A percentile compares a stretch with the other conserved stretches of the same genome.
These are phyloP conservation scores for Lymantria monacha DNA, from an alignment of 2,888 invertebrate species.

Conservation along the genomic window DNA sequence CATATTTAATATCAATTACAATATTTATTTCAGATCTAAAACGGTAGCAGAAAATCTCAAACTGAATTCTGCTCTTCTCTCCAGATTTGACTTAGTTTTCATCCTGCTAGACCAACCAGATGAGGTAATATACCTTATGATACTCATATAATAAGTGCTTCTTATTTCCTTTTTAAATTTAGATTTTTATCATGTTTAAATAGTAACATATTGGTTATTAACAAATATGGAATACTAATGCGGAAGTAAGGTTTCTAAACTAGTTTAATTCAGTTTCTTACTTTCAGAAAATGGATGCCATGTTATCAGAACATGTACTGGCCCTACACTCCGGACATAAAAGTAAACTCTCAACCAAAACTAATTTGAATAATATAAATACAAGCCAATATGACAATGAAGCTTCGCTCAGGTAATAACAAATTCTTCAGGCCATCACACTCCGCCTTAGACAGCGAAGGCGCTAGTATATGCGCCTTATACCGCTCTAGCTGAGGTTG, in stretches of 20 bases:
- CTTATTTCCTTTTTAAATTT: background rate
- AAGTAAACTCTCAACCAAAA: constrained; percentile 36
- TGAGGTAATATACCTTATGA: constrained; percentile 83
- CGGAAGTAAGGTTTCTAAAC: background rate
- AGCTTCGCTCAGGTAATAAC: constrained; percentile 53
- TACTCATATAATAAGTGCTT: background rate
- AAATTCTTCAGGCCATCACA: no score
- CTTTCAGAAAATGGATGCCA: constrained; percentile 86
- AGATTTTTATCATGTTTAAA: background rate
- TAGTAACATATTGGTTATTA: no score
- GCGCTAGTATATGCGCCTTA: no score
- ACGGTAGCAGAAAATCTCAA: constrained; percentile 95
- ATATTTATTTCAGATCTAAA: constrained; percentile 81
- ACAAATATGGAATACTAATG: no score
- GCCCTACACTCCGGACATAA: constrained; percentile 85
- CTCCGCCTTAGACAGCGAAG: no score
- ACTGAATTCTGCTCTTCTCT: constrained; percentile 91
- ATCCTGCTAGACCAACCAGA: constrained; percentile 94
- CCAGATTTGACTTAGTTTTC: constrained; percentile 96
- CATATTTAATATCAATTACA: no score
- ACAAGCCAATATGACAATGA: constrained; percentile 58
- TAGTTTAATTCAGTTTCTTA: background rate
- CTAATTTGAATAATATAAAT: constrained; percentile 44
- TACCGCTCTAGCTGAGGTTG: no score
- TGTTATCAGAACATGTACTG: constrained; percentile 92